Percentiles rank a stretch among this genome's conserved stretches.
Evolutionary conservation across 2,888 invertebrate genomes (phyloP).

Genomic region (Drosophila tanythrix): DNA sequence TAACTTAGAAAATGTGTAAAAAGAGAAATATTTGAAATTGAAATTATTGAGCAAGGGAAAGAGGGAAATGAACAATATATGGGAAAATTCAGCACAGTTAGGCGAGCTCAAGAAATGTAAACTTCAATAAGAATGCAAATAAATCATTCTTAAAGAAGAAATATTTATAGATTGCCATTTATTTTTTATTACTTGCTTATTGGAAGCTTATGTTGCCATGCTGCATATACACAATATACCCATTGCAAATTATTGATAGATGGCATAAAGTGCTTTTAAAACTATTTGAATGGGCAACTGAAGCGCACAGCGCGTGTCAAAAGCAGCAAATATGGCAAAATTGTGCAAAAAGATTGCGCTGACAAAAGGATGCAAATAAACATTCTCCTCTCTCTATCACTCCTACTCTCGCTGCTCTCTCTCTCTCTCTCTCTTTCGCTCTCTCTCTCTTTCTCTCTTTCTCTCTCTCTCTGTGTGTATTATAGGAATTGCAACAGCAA

Average conservation of each 20-base stretch:
- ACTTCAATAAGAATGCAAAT: not conserved
- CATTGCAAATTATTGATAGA: not conserved
- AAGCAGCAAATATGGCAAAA: conserved; percentile 70
- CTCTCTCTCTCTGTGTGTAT: not conserved
- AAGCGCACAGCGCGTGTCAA: conserved; percentile 62
- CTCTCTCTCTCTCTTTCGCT: not conserved
- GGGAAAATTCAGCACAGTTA: not conserved
- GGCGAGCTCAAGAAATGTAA: not conserved
- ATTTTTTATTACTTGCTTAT: not conserved
- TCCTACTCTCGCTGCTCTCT: not conserved
- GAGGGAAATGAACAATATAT: not conserved
- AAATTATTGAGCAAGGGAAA: too few species aligned
- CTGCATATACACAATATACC: conserved; percentile 16
- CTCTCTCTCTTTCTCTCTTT: not conserved
- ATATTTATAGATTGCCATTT: not conserved
- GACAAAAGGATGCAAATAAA: conserved; percentile 34
- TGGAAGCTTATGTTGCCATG: not conserved
- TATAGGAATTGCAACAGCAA: conserved; percentile 29
- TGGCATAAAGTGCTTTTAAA: conserved; percentile 39
- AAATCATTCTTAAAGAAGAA: not conserved
- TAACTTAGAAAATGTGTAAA: not conserved
- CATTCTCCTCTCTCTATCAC: not conserved
- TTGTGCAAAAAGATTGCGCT: conserved; percentile 49
- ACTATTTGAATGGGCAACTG: conserved; percentile 28
- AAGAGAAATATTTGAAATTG: not conserved